Evolutionary conservation across 2,888 invertebrate species (phyloP).

Genomic region (Chalcis sispes): DNA sequence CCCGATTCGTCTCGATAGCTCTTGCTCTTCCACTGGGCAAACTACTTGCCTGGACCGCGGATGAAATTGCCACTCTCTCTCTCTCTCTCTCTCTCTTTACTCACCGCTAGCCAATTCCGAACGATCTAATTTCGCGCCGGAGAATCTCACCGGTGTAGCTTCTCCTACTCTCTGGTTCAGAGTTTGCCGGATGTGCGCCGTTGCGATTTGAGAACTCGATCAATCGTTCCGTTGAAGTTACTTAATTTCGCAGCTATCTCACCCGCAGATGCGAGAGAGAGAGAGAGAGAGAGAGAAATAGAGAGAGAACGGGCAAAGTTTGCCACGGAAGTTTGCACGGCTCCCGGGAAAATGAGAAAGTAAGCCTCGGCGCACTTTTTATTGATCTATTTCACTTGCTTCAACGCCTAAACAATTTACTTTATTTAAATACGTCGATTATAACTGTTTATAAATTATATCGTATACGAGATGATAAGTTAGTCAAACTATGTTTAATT

Average conservation of each 20-base stretch:
- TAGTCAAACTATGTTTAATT: no score
- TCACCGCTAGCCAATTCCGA: slow-evolving; percentile 37
- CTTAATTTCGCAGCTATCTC: neutral
- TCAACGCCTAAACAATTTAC: no score
- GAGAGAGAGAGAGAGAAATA: no score
- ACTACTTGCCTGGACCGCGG: slow-evolving; percentile 4
- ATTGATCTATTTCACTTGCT: slow-evolving; percentile 22
- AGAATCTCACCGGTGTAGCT: slow-evolving; percentile 10
- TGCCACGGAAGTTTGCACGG: neutral
- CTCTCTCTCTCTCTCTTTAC: neutral
- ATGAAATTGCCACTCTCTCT: slow-evolving; percentile 24
- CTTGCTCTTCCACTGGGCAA: neutral
- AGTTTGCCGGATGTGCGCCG: neutral
- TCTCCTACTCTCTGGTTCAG: neutral
- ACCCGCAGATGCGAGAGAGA: no score
- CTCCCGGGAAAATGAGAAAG: neutral
- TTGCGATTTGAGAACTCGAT: no score
- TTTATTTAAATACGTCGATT: no score
- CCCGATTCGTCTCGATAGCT: slow-evolving; percentile 59
- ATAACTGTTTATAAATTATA: no score
- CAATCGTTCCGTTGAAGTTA: slow-evolving; percentile 33
- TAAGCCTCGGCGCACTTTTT: slow-evolving; percentile 6
- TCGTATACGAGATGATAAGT: no score
- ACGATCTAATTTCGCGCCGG: slow-evolving; percentile 43
- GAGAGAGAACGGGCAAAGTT: no score